phyloP scores from a whole-genome alignment of 2,797 vertebrate genomes.

The Morelia viridis region DNA sequence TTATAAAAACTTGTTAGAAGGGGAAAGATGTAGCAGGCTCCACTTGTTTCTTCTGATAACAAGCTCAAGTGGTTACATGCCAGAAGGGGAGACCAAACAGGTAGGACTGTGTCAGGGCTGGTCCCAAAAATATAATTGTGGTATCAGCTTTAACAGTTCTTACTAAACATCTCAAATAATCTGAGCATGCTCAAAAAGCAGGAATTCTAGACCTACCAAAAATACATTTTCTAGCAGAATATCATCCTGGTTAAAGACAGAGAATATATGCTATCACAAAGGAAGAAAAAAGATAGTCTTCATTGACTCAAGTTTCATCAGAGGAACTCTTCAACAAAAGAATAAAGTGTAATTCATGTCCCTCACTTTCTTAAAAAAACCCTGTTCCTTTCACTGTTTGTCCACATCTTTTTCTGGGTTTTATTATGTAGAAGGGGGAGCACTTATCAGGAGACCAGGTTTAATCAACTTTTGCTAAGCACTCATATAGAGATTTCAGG shows the following conservation, averaged over 20 bases:
- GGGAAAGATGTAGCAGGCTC: neutral
- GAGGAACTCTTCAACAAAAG: neutral
- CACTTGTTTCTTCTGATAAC: neutral
- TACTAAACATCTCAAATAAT: neutral
- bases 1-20: neutral
- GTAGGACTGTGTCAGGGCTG: neutral
- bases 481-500: neutral
- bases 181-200: neutral
- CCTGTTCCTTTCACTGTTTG: neutral
- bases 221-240: neutral
- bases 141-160: neutral
- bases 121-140: neutral
- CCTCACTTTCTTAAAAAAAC: neutral
- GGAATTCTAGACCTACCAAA: neutral
- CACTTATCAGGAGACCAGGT: no score
- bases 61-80: neutral
- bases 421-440: neutral
- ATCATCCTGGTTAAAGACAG: neutral
- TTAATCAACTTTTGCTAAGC: neutral
- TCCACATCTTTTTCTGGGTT: neutral
- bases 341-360: neutral
- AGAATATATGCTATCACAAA: neutral
- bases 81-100: neutral
- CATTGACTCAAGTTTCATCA: neutral
- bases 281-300: neutral